Base-by-base conservation (phyloP, 2,888 invertebrate genomes). In the Hirtodrosophila confusa region DNA sequence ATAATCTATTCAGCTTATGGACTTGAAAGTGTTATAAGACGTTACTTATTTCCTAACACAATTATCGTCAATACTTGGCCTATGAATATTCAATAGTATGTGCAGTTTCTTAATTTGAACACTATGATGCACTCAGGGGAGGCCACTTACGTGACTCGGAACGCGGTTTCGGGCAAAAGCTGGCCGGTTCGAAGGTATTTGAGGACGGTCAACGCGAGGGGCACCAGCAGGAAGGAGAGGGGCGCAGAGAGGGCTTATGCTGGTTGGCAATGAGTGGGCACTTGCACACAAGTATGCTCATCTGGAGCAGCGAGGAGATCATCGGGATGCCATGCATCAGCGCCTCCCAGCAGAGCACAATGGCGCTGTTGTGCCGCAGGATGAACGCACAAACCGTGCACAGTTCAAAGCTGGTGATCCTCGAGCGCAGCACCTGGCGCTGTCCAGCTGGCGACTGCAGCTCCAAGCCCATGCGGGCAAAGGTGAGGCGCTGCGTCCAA, bases 241-340 rank as follows among this genome's bases (percentile, higher is more conserved):
- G 8, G 0, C n/a, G 40, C 8, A 7, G 12, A 10, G 56, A 70
- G 0, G 77, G 66, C 11, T 36, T 9, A 39, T 64, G 66, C 1
- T 77, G 40, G 44, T 45, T 48, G 2, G n/a, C 48, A 23, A 78
- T 58, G 10, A 78, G 61, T 0, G 40, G 55, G 3, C 60, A 54
- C 11, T 69, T 80, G 24, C 31, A 49, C 10, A 80, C 23, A n/a
- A 78, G 77, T 5, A 80, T 69, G 39, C 11, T 9, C 66, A 77
- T 73, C 40, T 78, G 72, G 1, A 80, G 58, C 10, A 80, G 63
- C 24, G 77, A 77, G 10, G 69, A 78, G 23, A 78, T 44, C 77
- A 78, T 77, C 35, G 79, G 79, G 1, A 77, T 6, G 44, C 79
- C 76, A 5, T 80, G 77, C 77, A 78, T 76, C 24, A 78, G 37